These are phyloP conservation scores for Hipposideros armiger DNA, from an alignment of 2,113 vertebrate genomes.

Conservation along the genomic window DNA sequence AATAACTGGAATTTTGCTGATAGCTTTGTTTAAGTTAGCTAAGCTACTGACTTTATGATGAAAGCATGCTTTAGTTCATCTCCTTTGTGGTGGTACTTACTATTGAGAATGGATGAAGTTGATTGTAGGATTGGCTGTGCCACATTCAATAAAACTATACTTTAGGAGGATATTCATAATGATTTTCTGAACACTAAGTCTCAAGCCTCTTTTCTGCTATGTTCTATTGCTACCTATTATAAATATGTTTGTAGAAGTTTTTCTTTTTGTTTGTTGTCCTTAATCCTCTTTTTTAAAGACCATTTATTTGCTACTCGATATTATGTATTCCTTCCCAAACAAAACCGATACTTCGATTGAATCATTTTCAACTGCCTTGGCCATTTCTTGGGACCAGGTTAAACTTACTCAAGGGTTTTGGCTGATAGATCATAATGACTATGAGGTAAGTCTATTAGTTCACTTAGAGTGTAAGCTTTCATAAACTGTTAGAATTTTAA, in stretches of 20 bases:
- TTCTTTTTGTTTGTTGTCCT: slow-evolving; percentile 85
- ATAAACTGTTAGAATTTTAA: not conserved
- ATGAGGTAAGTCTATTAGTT: slow-evolving; percentile 89
- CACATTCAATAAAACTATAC: not conserved
- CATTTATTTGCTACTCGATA: slow-evolving; percentile 96
- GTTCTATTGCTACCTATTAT: not conserved
- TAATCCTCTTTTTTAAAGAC: slow-evolving; percentile 91
- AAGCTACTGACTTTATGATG: not conserved
- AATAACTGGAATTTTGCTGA: not conserved
- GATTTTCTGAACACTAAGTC: not conserved
- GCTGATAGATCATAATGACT: slow-evolving; percentile 96
- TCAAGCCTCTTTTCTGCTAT: not conserved
- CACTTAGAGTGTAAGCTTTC: not conserved
- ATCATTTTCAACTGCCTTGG: slow-evolving; percentile 95
- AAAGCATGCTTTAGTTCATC: not conserved
- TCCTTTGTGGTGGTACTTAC: not conserved
- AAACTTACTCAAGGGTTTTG: slow-evolving; percentile 96
- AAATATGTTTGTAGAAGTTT: not conserved
- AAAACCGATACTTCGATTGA: slow-evolving; percentile 91
- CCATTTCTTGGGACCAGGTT: slow-evolving; percentile 93
- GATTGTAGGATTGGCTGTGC: not conserved
- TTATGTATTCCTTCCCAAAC: slow-evolving; percentile 94
- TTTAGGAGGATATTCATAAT: not conserved
- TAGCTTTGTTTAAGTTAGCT: slow-evolving; percentile 14
- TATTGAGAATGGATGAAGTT: not conserved